Evolutionary conservation across 2,113 vertebrate species (phyloP), one percentile per base, ranked within the genome.

Genomic region (Sturnus vulgaris): DNA sequence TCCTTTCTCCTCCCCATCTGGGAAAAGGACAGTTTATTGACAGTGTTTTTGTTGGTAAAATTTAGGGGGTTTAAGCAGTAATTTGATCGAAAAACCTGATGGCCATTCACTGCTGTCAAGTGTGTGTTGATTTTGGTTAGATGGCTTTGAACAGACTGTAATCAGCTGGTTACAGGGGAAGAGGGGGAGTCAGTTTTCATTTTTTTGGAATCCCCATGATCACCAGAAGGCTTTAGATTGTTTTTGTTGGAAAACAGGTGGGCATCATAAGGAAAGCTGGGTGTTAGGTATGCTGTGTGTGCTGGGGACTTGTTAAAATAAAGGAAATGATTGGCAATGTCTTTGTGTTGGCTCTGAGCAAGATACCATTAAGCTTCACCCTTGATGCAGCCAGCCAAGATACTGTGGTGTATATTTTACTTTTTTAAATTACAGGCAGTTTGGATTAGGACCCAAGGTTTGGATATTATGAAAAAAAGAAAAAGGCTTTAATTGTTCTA

Each of bases 391-490:
- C 28, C 82, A 90, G 86, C 87, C 89, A 95, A 86, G 87, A 63
- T 91, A 94, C 85, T 90, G 72, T 88, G 83, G 88, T 86, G 55
- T 73, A 69, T 71, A 61, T 83, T 80, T 71, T 91, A 57, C 40
- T 92, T 92, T 95, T 95, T 85, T 17, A 72, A 70, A 80, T 93
- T 68, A 63, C 16, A 73, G 35, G 47, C 2, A 2, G 44, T 90
- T 93, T 95, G 71, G 68, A 82, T 88, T 71, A 71, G 56, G 60
- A 84, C 75, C 52, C 47, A 37, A 63, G 28, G 31, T 56, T 86
- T 82, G 49, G 52, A 56, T 92, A 52, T 42, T 52, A 52, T 33
- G 55, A 30, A 19, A 56, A 56, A 56, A 68, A 72, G 56, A 76
- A 92, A 72, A 60, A 76, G 10, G 21, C 56, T 77, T 87, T 80